phyloP scores from a whole-genome alignment of 2,113 vertebrate species.

The Platichthys flesus region DNA sequence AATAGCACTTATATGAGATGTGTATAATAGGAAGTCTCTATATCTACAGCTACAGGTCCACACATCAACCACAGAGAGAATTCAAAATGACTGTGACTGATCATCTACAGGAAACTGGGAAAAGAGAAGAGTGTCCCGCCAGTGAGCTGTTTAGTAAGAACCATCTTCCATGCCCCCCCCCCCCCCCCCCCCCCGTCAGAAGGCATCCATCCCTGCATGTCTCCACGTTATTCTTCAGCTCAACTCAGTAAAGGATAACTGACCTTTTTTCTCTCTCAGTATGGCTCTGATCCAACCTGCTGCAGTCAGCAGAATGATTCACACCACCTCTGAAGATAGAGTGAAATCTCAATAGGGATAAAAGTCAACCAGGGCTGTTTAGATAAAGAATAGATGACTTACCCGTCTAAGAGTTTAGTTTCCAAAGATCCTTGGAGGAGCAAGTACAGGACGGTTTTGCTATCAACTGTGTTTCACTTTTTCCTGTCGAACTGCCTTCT shows the following conservation, averaged over 20 bases:
- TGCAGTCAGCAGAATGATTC: slow-evolving; percentile 24
- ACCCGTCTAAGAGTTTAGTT: slow-evolving; percentile 18
- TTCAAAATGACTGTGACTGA: background rate
- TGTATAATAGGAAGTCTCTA: too few species aligned
- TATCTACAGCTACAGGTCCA: background rate
- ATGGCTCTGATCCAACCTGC: slow-evolving; percentile 5
- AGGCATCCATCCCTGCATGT: background rate
- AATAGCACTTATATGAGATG: too few species aligned
- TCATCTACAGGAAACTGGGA: background rate
- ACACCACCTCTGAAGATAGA: background rate
- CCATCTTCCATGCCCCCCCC: background rate
- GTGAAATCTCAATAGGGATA: background rate
- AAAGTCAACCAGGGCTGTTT: slow-evolving; percentile 9
- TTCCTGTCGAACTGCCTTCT: background rate
- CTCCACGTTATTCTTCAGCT: slow-evolving; percentile 11
- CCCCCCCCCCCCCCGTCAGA: background rate
- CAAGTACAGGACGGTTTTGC: background rate
- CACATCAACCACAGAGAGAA: background rate
- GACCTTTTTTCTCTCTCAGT: background rate
- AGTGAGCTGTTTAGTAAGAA: background rate
- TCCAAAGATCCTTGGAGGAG: background rate
- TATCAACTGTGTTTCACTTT: background rate
- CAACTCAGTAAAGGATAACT: background rate
- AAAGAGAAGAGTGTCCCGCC: background rate
- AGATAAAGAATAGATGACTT: slow-evolving; percentile 22